A percentile compares a stretch with the other conserved stretches of the same genome.
phyloP scores from a whole-genome alignment of 2,113 vertebrate genomes.

The Hemichromis elongatus region DNA sequence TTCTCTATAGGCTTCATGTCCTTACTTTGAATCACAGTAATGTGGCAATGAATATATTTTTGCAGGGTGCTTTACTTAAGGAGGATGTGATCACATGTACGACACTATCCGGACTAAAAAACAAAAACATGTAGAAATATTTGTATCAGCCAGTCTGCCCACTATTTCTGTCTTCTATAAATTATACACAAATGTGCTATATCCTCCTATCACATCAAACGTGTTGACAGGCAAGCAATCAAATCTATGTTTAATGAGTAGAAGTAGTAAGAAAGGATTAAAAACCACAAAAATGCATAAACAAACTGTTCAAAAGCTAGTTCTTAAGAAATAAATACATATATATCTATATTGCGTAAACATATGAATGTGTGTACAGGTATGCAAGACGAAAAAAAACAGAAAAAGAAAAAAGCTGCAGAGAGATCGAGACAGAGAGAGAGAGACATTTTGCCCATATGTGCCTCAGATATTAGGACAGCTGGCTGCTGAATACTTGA shows the following conservation, averaged over 20 bases:
- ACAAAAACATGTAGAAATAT: neutral
- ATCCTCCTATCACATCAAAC: neutral
- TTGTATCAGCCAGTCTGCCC: neutral
- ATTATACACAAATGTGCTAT: neutral
- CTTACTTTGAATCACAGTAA: neutral
- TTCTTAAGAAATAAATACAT: neutral
- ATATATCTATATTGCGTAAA: neutral
- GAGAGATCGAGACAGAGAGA: neutral
- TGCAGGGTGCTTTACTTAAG: neutral
- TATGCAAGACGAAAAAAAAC: neutral
- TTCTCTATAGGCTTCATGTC: neutral
- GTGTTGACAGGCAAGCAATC: neutral
- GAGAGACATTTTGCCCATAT: constrained; percentile 14
- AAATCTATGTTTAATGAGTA: neutral
- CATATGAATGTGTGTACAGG: neutral
- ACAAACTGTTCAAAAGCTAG: neutral
- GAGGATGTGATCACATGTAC: neutral
- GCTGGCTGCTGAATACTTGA: constrained; percentile 56
- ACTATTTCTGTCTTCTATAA: neutral
- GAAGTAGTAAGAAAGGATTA: neutral
- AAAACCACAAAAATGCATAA: neutral
- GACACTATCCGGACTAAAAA: neutral
- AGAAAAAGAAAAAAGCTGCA: neutral
- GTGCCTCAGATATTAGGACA: constrained; percentile 34
- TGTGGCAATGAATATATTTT: neutral